Evolutionary conservation across 2,797 vertebrate genomes (phyloP).

Genomic region (Cirrhinus molitorella): DNA sequence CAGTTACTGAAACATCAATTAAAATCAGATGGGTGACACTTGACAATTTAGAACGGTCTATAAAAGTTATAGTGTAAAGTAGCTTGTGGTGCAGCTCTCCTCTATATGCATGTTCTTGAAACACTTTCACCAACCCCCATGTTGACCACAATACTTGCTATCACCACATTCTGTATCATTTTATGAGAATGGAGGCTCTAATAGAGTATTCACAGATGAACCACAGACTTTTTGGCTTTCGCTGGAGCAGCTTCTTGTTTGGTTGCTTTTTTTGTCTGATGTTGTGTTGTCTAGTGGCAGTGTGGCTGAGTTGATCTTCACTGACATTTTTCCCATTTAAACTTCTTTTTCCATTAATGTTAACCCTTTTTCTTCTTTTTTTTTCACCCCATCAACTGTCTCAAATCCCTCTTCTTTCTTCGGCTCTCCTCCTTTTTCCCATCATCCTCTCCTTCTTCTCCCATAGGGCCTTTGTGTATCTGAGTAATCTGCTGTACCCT

Average conservation of each 20-base stretch:
- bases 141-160: neutral
- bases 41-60: neutral
- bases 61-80: constrained; percentile 13
- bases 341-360: neutral
- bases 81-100: constrained; percentile 32
- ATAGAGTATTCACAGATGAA: constrained; percentile 25
- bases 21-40: constrained; percentile 11
- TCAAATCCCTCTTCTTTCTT: neutral
- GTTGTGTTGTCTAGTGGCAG: constrained; percentile 70
- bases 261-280: constrained; percentile 77
- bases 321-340: neutral
- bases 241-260: constrained; percentile 63
- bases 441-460: constrained; percentile 10
- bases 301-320: constrained; percentile 58
- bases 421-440: neutral
- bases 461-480: constrained; percentile 94
- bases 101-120: constrained; percentile 46
- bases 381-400: neutral
- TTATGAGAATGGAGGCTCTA: constrained; percentile 14
- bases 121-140: constrained; percentile 44
- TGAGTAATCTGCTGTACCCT: constrained; percentile 96
- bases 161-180: neutral
- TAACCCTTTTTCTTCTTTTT: neutral
- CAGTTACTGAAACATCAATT: constrained; percentile 22
- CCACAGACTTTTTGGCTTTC: constrained; percentile 39